phyloP scores from a whole-genome alignment of 1,140 invertebrate species.

The Zaprionus vittiger region DNA sequence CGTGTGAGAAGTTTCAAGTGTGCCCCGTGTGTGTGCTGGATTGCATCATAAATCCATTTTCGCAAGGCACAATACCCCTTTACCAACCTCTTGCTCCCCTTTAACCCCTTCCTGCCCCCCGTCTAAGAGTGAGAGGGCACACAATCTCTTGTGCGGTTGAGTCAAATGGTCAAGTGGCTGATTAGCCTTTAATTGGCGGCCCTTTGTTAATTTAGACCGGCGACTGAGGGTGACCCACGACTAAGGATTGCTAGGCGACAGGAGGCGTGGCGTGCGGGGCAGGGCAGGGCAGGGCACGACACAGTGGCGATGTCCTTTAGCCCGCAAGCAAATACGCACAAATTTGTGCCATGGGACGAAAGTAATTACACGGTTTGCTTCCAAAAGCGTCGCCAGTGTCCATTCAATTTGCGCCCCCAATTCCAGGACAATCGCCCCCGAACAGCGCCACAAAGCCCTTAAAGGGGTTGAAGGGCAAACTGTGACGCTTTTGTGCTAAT shows the following conservation, averaged over 20 bases:
- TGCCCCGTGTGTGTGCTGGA: slow-evolving; percentile 39
- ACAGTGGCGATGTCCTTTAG: slow-evolving; percentile 8
- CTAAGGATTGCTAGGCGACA: slow-evolving; percentile 10
- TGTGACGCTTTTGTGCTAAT: slow-evolving; percentile 68
- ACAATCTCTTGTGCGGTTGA: slow-evolving; percentile 50
- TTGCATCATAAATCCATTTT: slow-evolving; percentile 78
- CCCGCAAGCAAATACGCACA: slow-evolving; percentile 40
- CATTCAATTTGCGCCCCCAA: slow-evolving; percentile 65
- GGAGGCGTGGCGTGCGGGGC: neutral
- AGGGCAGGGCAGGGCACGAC: no score
- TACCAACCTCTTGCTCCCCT: neutral
- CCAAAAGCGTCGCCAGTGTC: slow-evolving; percentile 39
- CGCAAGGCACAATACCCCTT: slow-evolving; percentile 10
- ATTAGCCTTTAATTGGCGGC: slow-evolving; percentile 78
- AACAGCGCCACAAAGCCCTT: neutral
- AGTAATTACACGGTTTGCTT: slow-evolving; percentile 69
- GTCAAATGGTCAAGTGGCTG: slow-evolving; percentile 72
- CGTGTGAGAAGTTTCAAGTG: slow-evolving; percentile 68
- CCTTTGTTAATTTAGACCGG: slow-evolving; percentile 77
- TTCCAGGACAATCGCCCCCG: neutral
- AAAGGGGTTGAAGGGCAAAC: slow-evolving; percentile 28
- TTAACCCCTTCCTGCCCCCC: neutral
- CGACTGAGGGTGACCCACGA: slow-evolving; percentile 38
- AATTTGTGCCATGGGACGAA: slow-evolving; percentile 48
- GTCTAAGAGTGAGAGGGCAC: no score